phyloP scores from a whole-genome alignment of 2,888 invertebrate species.

The Chelonus formosanus region DNA sequence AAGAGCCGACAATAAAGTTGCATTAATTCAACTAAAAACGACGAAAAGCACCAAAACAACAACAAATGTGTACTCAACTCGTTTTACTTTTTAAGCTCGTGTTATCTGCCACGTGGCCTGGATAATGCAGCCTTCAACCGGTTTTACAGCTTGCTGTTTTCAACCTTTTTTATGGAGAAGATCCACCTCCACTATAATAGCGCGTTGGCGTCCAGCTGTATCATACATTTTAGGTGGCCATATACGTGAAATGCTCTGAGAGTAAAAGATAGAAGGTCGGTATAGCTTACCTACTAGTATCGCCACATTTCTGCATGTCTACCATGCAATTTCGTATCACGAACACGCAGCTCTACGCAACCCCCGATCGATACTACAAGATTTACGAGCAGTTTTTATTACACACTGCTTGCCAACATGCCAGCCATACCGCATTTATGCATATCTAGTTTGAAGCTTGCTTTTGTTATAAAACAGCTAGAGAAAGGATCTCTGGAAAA shows the following conservation, averaged over 20 bases:
- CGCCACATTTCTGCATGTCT: slow-evolving; percentile 12
- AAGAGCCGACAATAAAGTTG: neutral
- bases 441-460: slow-evolving; percentile 12
- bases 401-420: slow-evolving; percentile 20
- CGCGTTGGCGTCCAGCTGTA: slow-evolving; percentile 13
- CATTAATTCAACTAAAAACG: slow-evolving; percentile 9
- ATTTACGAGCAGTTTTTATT: slow-evolving; percentile 39
- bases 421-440: slow-evolving; percentile 13
- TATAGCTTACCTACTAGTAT: slow-evolving; percentile 2
- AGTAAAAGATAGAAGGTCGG: neutral
- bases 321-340: slow-evolving; percentile 25
- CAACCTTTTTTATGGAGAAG: slow-evolving; percentile 40
- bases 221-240: slow-evolving; percentile 1
- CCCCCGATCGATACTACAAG: slow-evolving; percentile 32
- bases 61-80: slow-evolving; percentile 13
- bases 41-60: slow-evolving; percentile 5
- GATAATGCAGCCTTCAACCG: slow-evolving; percentile 35
- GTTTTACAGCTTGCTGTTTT: slow-evolving; percentile 40
- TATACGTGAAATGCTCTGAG: neutral
- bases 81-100: slow-evolving; percentile 14
- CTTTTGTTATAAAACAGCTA: neutral
- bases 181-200: slow-evolving; percentile 23
- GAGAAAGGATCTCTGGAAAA: slow-evolving; percentile 6
- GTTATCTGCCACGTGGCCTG: slow-evolving; percentile 25
- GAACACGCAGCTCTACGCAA: slow-evolving; percentile 25